These are phyloP conservation scores for Onychostruthus taczanowskii DNA, from an alignment of 2,113 vertebrate species.

Conservation along the genomic window DNA sequence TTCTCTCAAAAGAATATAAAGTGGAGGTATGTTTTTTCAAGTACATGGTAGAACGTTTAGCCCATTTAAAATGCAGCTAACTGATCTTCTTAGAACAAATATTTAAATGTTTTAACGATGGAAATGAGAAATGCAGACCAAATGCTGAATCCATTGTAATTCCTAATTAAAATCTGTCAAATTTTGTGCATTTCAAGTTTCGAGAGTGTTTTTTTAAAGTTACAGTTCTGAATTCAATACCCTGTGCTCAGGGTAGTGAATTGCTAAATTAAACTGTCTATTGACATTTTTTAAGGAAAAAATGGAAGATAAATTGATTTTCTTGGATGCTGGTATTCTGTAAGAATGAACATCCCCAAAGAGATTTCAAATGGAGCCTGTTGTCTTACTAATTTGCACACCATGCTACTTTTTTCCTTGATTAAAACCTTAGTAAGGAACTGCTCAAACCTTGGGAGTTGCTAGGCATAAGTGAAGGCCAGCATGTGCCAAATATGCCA, in stretches of 20 bases:
- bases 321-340: background rate
- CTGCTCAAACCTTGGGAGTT: constrained; percentile 2
- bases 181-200: background rate
- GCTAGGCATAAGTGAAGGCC: background rate
- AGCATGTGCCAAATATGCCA: constrained; percentile 46
- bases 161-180: background rate
- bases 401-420: background rate
- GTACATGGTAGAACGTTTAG: background rate
- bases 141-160: background rate
- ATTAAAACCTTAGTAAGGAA: constrained; percentile 25
- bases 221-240: background rate
- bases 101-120: background rate
- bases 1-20: background rate
- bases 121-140: background rate
- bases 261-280: background rate
- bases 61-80: background rate
- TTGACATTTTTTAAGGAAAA: background rate
- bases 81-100: background rate
- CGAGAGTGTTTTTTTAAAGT: background rate
- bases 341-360: background rate
- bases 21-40: background rate
- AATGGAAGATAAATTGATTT: constrained; percentile 12
- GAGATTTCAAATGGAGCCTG: background rate
- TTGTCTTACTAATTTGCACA: constrained; percentile 20
- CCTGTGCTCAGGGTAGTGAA: background rate